phyloP scores from a whole-genome alignment of 2,888 invertebrate species.

The Monochamus alternatus region DNA sequence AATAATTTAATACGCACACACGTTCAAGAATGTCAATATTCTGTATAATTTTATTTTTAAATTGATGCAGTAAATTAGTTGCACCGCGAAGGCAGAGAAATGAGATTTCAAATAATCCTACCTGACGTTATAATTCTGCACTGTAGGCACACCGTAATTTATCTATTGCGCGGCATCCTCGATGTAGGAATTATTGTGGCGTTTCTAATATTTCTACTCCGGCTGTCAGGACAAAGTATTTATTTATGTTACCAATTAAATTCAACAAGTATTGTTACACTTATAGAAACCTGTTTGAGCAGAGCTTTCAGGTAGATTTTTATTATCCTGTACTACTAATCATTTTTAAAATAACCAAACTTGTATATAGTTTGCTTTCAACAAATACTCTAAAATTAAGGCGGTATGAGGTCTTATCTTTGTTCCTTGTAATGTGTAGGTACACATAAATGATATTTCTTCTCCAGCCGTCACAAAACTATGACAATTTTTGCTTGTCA shows the following conservation, averaged over 20 bases:
- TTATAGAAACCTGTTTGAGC: neutral
- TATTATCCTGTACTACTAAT: neutral
- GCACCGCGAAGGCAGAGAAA: neutral
- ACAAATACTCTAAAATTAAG: no score
- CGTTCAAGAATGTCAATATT: constrained; percentile 25
- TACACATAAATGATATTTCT: no score
- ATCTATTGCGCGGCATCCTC: neutral
- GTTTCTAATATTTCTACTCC: constrained; percentile 13
- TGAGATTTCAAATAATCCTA: constrained; percentile 3
- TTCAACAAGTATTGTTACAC: constrained; percentile 4
- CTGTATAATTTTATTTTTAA: constrained; percentile 39
- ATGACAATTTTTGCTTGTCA: no score
- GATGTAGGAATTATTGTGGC: neutral
- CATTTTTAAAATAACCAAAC: no score
- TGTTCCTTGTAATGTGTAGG: no score
- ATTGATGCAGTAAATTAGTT: neutral
- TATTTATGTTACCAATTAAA: constrained; percentile 23
- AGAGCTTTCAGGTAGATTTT: neutral
- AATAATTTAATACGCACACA: constrained; percentile 34
- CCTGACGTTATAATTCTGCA: neutral
- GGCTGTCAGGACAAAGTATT: constrained; percentile 13
- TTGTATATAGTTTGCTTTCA: no score
- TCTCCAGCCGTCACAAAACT: no score
- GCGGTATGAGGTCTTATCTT: no score
- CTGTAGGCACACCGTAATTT: neutral